These are phyloP conservation scores for Strix uralensis DNA, from an alignment of 2,113 vertebrate species.

Conservation along the genomic window DNA sequence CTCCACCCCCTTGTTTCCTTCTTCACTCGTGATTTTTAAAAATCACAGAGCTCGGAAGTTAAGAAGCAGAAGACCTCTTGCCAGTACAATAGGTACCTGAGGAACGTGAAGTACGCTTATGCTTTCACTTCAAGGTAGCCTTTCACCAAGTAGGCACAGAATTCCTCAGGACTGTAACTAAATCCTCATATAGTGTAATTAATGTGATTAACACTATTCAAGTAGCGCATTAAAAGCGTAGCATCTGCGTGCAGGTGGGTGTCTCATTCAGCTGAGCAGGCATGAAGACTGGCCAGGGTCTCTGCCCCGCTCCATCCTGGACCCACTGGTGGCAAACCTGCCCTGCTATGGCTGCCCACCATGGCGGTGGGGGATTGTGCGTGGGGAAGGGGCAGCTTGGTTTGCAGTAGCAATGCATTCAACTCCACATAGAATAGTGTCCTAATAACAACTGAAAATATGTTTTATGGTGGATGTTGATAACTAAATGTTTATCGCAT, in stretches of 20 bases:
- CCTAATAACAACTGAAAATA: constrained; percentile 71
- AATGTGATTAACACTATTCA: neutral
- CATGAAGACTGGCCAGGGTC: neutral
- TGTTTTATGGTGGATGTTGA: constrained; percentile 71
- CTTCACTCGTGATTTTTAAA: neutral
- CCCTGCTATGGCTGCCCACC: neutral
- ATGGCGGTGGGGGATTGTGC: rapidly evolving
- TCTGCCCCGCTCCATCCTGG: neutral
- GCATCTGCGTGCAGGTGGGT: neutral
- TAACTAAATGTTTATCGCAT: constrained; percentile 74
- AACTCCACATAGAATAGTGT: constrained; percentile 60
- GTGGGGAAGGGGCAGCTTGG: neutral
- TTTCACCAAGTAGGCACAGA: neutral
- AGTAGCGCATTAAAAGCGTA: neutral
- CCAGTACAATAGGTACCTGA: neutral
- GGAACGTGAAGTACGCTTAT: rapidly evolving
- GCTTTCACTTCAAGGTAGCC: neutral
- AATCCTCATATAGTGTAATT: neutral
- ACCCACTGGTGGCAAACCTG: neutral
- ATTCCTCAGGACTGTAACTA: neutral
- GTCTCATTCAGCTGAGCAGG: rapidly evolving
- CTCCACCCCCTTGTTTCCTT: neutral
- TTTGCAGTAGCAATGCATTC: neutral
- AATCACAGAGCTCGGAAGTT: neutral
- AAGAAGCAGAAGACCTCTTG: neutral